phyloP scores from a whole-genome alignment of 1,140 invertebrate genomes.

The Dolichoris vasculosae region DNA sequence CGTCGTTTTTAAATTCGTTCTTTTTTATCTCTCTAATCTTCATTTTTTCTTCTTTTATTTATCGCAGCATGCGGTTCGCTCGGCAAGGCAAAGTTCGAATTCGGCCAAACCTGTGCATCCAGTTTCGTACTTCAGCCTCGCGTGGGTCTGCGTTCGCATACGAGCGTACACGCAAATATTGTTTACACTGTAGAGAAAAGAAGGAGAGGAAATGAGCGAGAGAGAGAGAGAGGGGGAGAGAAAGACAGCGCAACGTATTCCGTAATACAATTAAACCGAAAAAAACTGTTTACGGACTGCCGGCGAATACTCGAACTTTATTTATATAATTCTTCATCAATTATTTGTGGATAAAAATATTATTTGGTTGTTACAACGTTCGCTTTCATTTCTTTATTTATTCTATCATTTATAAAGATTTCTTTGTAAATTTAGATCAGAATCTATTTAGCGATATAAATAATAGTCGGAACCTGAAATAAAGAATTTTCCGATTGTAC shows the following conservation, averaged over 20 bases:
- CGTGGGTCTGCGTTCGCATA: background rate
- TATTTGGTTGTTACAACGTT: background rate
- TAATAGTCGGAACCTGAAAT: background rate
- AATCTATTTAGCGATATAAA: background rate
- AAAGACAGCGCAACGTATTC: background rate
- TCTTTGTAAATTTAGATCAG: background rate
- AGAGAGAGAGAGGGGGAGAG: slow-evolving; percentile 1
- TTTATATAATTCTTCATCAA: background rate
- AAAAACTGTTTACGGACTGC: background rate
- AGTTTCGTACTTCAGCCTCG: slow-evolving; percentile 35
- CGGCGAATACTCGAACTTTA: background rate
- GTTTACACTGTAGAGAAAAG: slow-evolving; percentile 20
- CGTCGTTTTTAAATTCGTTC: slow-evolving; percentile 1
- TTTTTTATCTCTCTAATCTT: slow-evolving; percentile 1
- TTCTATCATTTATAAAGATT: background rate
- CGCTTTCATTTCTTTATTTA: background rate
- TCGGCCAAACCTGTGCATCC: slow-evolving; percentile 47
- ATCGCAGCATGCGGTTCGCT: slow-evolving; percentile 21
- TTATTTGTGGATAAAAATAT: background rate
- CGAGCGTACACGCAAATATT: slow-evolving; percentile 6
- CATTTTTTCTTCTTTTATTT: slow-evolving; percentile 35
- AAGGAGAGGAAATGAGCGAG: background rate
- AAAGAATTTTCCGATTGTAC: background rate
- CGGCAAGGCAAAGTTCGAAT: slow-evolving; percentile 24
- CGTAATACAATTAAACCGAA: slow-evolving; percentile 14